Percentiles rank a stretch among this genome's conserved stretches.
Evolutionary conservation across 2,797 vertebrate genomes (phyloP).

Genomic region (Eutrigla gurnardus): DNA sequence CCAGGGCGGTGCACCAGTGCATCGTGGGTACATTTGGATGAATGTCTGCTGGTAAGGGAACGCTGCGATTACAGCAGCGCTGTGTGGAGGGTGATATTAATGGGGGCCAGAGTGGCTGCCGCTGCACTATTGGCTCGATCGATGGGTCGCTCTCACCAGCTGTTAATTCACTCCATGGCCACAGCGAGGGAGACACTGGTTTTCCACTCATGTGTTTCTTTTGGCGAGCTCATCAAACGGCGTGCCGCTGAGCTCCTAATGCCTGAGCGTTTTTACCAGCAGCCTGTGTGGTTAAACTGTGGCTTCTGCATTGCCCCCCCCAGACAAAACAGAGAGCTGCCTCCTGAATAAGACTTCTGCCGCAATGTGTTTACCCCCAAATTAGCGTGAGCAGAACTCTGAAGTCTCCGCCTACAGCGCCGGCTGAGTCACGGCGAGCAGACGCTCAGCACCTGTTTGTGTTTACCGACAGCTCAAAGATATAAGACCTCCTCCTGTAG

Average conservation of each 20-base stretch:
- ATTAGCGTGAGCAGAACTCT: slow-evolving; percentile 57
- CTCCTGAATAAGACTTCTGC: slow-evolving; percentile 41
- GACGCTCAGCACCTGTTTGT: slow-evolving; percentile 66
- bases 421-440: slow-evolving; percentile 56
- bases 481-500: slow-evolving; percentile 23
- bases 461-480: slow-evolving; percentile 50
- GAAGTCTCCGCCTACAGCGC: slow-evolving; percentile 40
- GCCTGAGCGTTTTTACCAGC: slow-evolving; percentile 11
- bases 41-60: slow-evolving; percentile 43
- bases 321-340: slow-evolving; percentile 20
- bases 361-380: slow-evolving; percentile 60
- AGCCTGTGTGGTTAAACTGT: slow-evolving; percentile 20
- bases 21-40: slow-evolving; percentile 67
- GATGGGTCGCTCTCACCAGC: slow-evolving; percentile 46
- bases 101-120: slow-evolving; percentile 42
- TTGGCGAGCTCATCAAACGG: slow-evolving; percentile 40
- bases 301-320: slow-evolving; percentile 7
- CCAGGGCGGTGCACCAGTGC: slow-evolving; percentile 36
- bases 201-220: slow-evolving; percentile 24
- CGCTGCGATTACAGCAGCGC: slow-evolving; percentile 37
- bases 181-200: slow-evolving; percentile 1
- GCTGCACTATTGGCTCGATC: slow-evolving; percentile 34
- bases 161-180: slow-evolving; percentile 61
- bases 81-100: slow-evolving; percentile 48
- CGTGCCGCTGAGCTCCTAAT: slow-evolving; percentile 1